Base-by-base conservation (phyloP, 2,888 invertebrate genomes). In the Allygus modestus region DNA sequence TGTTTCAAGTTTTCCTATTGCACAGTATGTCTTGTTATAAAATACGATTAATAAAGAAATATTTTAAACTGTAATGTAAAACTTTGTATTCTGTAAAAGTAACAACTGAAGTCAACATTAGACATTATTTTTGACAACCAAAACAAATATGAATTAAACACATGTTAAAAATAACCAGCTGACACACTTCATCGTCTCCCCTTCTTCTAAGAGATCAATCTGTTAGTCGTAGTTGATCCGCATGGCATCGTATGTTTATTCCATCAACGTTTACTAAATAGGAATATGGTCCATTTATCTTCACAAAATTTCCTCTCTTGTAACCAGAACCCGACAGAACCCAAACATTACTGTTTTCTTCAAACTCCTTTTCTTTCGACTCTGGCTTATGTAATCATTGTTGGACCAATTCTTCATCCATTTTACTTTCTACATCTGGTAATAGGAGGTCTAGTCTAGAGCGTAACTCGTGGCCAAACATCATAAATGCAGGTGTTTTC, bases 401-500 rank as follows among this genome's bases (percentile, higher is more conserved):
- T 28, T 26, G 15, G 5, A 69, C 28, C 12, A 31, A 41, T 26
- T 31, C 61, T 69, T 58, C 28, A 9, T 81, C 81, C 5, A 37
- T n/a, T 33, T 61, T 81, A 0, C 7, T n/a, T 1, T 81, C 61
- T 12, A 33, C 20, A 17, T 71, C 58, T 17, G 85, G 85, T 79
- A 54, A 28, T 12, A 86, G 26, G 43, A 88, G 81, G 84, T 87
- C 87, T 4, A 88, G 51, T 23, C 86, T 69, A 17, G 86, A 85
- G 31, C 87, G 75, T 37, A 87, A 73, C 26, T 87, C 77, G 31
- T 87, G 84, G 5, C 86, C 86, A 17, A 87, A 85, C 43, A 88
- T 85, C n/a, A 88, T 81, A 75, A 85, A 71, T 41, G 88, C 85
- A 20, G 88, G 88, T 23, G 87, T 77, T 75, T 83, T 81, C n/a